Evolutionary conservation across 2,797 vertebrate species (phyloP).

Genomic region (Natrix natrix): DNA sequence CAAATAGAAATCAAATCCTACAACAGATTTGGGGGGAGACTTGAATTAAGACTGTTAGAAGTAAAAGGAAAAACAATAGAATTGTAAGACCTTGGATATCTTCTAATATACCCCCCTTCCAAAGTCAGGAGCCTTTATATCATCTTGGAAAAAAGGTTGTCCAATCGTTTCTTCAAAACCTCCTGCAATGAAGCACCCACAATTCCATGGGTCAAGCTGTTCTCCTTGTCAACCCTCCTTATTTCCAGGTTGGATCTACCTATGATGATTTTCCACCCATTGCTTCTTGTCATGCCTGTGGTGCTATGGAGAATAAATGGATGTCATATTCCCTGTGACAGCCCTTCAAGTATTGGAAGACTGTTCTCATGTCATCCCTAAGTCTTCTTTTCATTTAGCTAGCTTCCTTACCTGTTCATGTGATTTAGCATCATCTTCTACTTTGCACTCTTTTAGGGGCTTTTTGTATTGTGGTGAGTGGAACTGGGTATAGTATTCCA

Average conservation of each 20-base stretch:
- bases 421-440: not conserved
- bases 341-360: not conserved
- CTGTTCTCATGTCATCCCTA: not conserved
- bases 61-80: not conserved
- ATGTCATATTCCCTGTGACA: not conserved
- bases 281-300: not conserved
- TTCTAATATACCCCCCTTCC: not conserved
- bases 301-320: not conserved
- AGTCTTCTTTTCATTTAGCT: not conserved
- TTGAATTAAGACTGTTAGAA: not conserved
- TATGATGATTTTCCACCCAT: not conserved
- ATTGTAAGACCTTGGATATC: not conserved
- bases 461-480: not conserved
- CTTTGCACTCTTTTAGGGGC: not conserved
- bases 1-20: not conserved
- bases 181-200: not conserved
- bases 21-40: not conserved
- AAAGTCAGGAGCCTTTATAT: not conserved
- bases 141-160: not conserved
- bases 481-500: not conserved
- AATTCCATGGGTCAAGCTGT: not conserved
- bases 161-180: not conserved
- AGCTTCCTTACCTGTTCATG: not conserved
- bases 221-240: not conserved
- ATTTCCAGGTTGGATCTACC: not conserved